Evolutionary conservation across 2,797 vertebrate species (phyloP).

Genomic region (Heliangelus exortis): DNA sequence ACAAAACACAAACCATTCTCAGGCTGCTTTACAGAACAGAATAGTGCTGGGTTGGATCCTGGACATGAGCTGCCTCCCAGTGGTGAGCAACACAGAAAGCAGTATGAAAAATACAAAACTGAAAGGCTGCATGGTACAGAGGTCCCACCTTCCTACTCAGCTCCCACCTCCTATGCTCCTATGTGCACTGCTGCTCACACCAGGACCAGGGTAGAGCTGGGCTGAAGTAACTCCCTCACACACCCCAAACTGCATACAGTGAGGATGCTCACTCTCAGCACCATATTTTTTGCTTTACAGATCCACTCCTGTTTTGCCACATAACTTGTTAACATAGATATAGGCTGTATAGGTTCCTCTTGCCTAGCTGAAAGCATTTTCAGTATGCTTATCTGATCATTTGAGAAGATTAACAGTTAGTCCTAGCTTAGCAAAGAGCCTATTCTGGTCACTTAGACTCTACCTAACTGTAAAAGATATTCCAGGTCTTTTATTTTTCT

Average conservation of each 20-base stretch:
- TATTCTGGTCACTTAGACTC: neutral
- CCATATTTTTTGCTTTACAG: neutral
- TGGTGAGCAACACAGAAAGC: neutral
- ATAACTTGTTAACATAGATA: neutral
- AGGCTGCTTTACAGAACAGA: neutral
- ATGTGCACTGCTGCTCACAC: neutral
- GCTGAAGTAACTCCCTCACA: neutral
- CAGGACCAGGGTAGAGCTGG: neutral
- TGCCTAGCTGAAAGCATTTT: neutral
- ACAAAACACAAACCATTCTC: neutral
- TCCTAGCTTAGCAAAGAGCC: neutral
- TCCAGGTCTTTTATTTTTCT: neutral
- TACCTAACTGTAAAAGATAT: neutral
- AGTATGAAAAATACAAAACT: neutral
- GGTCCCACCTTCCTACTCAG: neutral
- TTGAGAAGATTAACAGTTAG: neutral
- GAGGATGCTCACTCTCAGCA: neutral
- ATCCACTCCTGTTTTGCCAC: neutral
- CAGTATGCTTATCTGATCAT: neutral
- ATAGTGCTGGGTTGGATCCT: neutral
- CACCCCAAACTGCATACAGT: accelerated
- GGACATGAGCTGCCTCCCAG: constrained; percentile 26
- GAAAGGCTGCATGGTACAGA: neutral
- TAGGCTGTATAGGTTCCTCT: neutral
- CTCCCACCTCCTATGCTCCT: neutral